Evolutionary conservation across 2,797 vertebrate species (phyloP).

Genomic region (Gymnothorax reevesii): DNA sequence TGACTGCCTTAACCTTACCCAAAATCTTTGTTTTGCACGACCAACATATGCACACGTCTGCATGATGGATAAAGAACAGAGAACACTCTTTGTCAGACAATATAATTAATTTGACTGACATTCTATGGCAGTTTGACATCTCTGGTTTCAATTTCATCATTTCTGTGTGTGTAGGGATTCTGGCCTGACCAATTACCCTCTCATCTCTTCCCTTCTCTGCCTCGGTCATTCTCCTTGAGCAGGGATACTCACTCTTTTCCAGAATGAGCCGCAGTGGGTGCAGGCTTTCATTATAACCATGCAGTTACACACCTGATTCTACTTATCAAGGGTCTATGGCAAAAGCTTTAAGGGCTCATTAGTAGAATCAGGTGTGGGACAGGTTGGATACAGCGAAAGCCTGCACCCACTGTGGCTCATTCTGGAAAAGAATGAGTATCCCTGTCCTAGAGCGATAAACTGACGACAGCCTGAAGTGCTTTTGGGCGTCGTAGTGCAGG

Average conservation of each 20-base stretch:
- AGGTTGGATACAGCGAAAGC: too few species aligned
- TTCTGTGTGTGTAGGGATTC: background rate
- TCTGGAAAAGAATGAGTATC: too few species aligned
- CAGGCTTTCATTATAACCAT: too few species aligned
- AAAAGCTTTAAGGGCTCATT: too few species aligned
- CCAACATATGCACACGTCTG: background rate
- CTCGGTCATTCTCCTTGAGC: background rate
- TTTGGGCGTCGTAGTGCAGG: conserved; percentile 1
- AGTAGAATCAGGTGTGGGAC: too few species aligned
- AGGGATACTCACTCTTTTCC: too few species aligned
- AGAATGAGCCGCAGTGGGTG: too few species aligned
- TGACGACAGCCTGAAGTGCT: background rate
- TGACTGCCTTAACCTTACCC: conserved; percentile 1
- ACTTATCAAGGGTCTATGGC: too few species aligned
- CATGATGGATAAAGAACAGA: background rate
- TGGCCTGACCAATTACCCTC: background rate
- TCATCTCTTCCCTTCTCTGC: background rate
- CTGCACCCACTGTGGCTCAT: too few species aligned
- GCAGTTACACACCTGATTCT: too few species aligned
- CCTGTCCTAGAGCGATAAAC: background rate
- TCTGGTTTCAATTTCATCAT: background rate
- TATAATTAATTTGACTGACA: background rate
- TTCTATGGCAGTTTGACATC: background rate
- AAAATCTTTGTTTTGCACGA: background rate
- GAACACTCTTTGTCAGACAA: background rate